phyloP scores from a whole-genome alignment of 2,797 vertebrate species.

The Cyclura pinguis region DNA sequence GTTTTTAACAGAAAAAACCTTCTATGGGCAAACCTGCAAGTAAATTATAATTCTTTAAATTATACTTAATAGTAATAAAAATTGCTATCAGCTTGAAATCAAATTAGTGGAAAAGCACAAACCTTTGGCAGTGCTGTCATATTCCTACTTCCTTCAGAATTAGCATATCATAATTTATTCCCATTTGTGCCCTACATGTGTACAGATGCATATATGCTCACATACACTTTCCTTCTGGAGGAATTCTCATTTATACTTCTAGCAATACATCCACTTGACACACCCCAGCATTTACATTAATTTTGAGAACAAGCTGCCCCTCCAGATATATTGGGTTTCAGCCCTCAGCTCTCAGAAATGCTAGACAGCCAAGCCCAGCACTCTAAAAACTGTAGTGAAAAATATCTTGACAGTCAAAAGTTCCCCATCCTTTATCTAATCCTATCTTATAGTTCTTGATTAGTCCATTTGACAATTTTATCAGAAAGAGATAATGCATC shows the following conservation, averaged over 20 bases:
- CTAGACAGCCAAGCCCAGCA: neutral
- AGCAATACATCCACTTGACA: neutral
- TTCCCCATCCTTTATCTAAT: neutral
- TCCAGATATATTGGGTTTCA: neutral
- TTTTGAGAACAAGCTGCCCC: neutral
- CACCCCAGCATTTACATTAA: neutral
- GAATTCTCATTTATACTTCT: neutral
- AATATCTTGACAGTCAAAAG: neutral
- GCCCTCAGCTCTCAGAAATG: neutral
- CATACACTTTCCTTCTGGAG: neutral
- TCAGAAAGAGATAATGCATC: neutral
- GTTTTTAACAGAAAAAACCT: neutral
- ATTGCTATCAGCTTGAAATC: constrained; percentile 5
- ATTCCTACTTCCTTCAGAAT: constrained; percentile 7
- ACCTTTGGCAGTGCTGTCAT: neutral
- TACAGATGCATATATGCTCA: neutral
- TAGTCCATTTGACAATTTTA: neutral
- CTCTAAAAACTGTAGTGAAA: neutral
- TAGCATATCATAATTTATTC: neutral
- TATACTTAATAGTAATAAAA: neutral
- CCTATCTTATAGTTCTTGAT: neutral
- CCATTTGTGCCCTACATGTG: neutral
- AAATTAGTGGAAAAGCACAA: neutral
- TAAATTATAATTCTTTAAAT: neutral
- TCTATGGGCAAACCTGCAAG: constrained; percentile 7